Conservation (phyloP, 1,140 invertebrate genomes). For the Latrodectus geometricus region DNA sequence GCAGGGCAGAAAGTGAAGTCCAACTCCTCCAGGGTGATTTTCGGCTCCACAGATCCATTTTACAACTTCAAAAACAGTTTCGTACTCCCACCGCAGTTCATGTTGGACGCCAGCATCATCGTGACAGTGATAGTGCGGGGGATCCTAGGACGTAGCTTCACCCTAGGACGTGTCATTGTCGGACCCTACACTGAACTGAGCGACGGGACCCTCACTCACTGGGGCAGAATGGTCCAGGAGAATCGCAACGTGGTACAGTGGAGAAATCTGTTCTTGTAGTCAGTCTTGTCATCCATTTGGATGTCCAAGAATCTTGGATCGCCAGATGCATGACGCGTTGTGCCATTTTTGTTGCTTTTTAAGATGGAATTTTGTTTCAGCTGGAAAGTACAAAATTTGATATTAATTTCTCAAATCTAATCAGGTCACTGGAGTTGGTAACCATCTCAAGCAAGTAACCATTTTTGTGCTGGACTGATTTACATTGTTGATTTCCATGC, state of each 20-base stretch:
- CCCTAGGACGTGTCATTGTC: slow-evolving; percentile 38
- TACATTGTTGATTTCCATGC: no score
- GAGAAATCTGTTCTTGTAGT: slow-evolving; percentile 57
- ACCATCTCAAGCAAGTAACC: no score
- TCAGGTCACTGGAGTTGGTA: no score
- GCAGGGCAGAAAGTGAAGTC: slow-evolving; percentile 59
- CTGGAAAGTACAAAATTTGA: no score
- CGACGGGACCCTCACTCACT: slow-evolving; percentile 37
- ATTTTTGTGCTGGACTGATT: no score
- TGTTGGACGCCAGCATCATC: slow-evolving; percentile 37
- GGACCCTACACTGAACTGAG: slow-evolving; percentile 33
- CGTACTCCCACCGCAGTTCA: slow-evolving; percentile 46
- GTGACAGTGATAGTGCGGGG: slow-evolving; percentile 39
- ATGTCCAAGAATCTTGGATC: no score
- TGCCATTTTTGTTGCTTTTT: no score
- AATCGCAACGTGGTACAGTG: slow-evolving; percentile 31
- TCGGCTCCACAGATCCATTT: slow-evolving; percentile 21
- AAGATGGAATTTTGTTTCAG: no score
- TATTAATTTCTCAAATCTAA: no score
- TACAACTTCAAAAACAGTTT: slow-evolving; percentile 54
- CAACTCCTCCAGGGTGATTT: slow-evolving; percentile 10
- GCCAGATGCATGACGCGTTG: no score
- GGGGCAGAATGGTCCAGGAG: slow-evolving; percentile 57
- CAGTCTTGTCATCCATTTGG: no score
- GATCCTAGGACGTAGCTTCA: slow-evolving; percentile 18